Percentiles rank a stretch among this genome's conserved stretches.
Evolutionary conservation across 2,113 vertebrate genomes (phyloP).

Genomic region (Mionectes macconnelli): DNA sequence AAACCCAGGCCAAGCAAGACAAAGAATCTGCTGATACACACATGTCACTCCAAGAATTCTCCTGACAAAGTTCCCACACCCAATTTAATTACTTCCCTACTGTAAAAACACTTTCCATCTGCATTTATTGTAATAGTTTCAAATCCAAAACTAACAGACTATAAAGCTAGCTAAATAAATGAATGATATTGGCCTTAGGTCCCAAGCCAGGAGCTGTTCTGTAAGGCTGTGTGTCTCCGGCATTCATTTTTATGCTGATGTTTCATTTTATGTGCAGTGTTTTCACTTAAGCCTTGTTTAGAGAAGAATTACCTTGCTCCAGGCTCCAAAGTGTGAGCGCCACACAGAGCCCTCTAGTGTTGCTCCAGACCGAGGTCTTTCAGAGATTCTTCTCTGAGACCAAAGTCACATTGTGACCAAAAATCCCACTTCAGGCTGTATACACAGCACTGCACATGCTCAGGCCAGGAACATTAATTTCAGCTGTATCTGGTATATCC

Average conservation of each 20-base stretch:
- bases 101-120: constrained; percentile 79
- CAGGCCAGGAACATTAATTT: not conserved
- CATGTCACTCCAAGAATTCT: constrained; percentile 80
- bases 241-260: constrained; percentile 71
- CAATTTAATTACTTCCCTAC: constrained; percentile 81
- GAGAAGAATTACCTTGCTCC: constrained; percentile 59
- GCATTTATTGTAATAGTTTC: constrained; percentile 75
- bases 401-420: not conserved
- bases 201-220: constrained; percentile 69
- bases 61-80: constrained; percentile 76
- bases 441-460: not conserved
- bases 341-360: constrained; percentile 5
- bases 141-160: constrained; percentile 78
- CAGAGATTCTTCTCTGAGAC: not conserved
- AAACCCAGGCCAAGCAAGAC: constrained; percentile 70
- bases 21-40: constrained; percentile 81
- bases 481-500: not conserved
- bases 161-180: constrained; percentile 79
- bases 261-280: constrained; percentile 65
- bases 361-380: not conserved
- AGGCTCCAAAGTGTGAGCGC: constrained; percentile 13
- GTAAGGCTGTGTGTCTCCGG: constrained; percentile 54
- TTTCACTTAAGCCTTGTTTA: constrained; percentile 69
- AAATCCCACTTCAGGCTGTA: not conserved
- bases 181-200: constrained; percentile 65